A percentile compares a stretch with the other conserved stretches of the same genome.
These are phyloP conservation scores for Anagyrus pseudococci DNA, from an alignment of 2,888 invertebrate species.

Conservation along the genomic window DNA sequence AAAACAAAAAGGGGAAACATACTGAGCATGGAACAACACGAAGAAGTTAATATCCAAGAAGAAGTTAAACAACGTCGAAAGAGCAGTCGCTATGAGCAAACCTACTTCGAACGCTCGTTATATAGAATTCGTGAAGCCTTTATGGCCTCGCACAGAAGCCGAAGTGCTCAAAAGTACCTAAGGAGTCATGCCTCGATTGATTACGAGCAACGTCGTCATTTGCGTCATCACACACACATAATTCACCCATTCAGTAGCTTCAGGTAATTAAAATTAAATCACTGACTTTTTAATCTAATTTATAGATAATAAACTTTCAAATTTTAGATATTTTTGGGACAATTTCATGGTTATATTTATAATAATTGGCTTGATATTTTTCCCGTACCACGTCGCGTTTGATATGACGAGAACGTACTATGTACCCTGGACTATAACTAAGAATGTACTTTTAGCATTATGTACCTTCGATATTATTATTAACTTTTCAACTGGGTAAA, in stretches of 20 bases:
- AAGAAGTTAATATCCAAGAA: no score
- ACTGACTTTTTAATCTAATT: no score
- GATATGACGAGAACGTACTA: slow-evolving; percentile 39
- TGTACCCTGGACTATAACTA: slow-evolving; percentile 44
- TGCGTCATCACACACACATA: slow-evolving; percentile 44
- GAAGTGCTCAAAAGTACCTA: slow-evolving; percentile 51
- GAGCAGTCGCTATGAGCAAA: no score
- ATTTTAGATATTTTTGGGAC: slow-evolving; percentile 55
- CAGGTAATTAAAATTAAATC: slow-evolving; percentile 45
- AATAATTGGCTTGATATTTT: slow-evolving; percentile 45
- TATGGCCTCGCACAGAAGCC: slow-evolving; percentile 54
- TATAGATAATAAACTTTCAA: not conserved
- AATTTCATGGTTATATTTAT: slow-evolving; percentile 53
- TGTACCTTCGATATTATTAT: slow-evolving; percentile 54
- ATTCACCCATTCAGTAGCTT: slow-evolving; percentile 58
- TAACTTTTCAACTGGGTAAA: slow-evolving; percentile 57
- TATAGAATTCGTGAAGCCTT: slow-evolving; percentile 38
- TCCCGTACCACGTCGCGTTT: slow-evolving; percentile 56
- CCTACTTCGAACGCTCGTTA: not conserved
- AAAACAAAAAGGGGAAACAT: not conserved
- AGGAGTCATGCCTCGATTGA: slow-evolving; percentile 53
- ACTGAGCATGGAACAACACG: no score
- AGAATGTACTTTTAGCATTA: slow-evolving; percentile 49
- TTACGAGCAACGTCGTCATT: slow-evolving; percentile 52
- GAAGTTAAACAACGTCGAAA: not conserved